phyloP scores from a whole-genome alignment of 2,888 invertebrate genomes.

The Nesidiocoris tenuis region DNA sequence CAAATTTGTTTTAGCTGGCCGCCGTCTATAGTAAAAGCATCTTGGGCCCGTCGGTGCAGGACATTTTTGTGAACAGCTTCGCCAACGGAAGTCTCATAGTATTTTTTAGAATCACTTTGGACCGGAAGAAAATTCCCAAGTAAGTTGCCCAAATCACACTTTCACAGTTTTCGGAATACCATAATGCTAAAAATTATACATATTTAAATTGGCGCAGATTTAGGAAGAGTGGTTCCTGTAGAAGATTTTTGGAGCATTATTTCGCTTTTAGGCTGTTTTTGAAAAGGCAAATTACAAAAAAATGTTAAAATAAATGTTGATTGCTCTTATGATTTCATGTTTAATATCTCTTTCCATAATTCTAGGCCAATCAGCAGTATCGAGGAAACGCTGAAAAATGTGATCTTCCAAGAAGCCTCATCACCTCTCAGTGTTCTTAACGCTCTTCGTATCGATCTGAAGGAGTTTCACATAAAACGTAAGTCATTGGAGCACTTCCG shows the following conservation, averaged over 20 bases:
- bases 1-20: conserved; percentile 57
- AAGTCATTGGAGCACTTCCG: conserved; percentile 56
- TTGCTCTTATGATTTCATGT: too few species aligned
- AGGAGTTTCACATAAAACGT: conserved; percentile 70
- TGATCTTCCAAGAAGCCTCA: conserved; percentile 71
- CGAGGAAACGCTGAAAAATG: conserved; percentile 72
- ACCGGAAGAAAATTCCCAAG: conserved; percentile 78
- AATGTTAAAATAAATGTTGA: too few species aligned
- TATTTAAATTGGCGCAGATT: too few species aligned
- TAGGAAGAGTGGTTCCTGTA: too few species aligned
- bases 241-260: too few species aligned
- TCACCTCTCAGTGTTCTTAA: conserved; percentile 67
- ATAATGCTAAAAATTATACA: too few species aligned
- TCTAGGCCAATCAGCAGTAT: conserved; percentile 67
- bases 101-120: conserved; percentile 73
- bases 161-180: too few species aligned
- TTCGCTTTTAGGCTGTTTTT: too few species aligned
- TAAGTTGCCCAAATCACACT: too few species aligned
- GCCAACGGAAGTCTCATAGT: conserved; percentile 73
- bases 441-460: conserved; percentile 71
- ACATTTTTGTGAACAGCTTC: conserved; percentile 66
- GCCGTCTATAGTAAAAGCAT: conserved; percentile 65
- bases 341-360: too few species aligned
- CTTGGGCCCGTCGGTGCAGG: conserved; percentile 58
- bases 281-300: too few species aligned